Evolutionary conservation across 1,140 invertebrate species (phyloP).

Genomic region (Lordiphosa clarofinis): DNA sequence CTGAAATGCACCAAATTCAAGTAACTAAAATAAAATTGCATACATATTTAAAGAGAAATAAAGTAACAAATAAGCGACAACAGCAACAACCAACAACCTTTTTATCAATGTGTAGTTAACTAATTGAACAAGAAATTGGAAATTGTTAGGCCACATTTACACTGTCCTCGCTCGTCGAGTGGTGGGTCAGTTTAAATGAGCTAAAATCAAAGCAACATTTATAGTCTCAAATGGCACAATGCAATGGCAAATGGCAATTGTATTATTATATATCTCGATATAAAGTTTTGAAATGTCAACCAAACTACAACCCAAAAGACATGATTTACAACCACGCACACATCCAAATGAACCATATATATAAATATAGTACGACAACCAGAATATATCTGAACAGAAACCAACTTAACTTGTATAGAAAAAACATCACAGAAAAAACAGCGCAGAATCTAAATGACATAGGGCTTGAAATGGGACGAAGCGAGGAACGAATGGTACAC

Average conservation of each 20-base stretch:
- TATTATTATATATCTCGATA: conserved; percentile 16
- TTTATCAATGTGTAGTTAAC: conserved; percentile 66
- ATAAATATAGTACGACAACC: conserved; percentile 41
- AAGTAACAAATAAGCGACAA: conserved; percentile 22
- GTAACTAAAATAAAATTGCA: conserved; percentile 32
- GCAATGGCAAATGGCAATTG: conserved; percentile 42
- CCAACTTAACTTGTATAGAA: conserved; percentile 37
- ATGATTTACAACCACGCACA: conserved; percentile 68
- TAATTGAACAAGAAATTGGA: conserved; percentile 32
- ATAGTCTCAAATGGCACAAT: conserved; percentile 59
- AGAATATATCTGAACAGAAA: conserved; percentile 28
- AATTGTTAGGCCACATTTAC: conserved; percentile 18
- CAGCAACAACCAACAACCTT: conserved; percentile 37
- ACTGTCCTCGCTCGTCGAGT: conserved; percentile 3
- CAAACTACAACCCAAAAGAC: conserved; percentile 56
- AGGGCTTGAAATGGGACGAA: conserved; percentile 15
- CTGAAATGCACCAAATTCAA: conserved; percentile 57
- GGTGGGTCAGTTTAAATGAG: conserved; percentile 19
- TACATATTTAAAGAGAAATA: conserved; percentile 45
- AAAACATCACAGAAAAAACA: background rate
- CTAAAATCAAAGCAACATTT: conserved; percentile 71
- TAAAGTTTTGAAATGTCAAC: conserved; percentile 10
- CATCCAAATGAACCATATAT: conserved; percentile 53
- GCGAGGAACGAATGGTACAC: conserved; percentile 13
- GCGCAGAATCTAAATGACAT: conserved; percentile 12